Base-by-base conservation (phyloP, 2,797 vertebrate species). In the Loriculus beryllinus region DNA sequence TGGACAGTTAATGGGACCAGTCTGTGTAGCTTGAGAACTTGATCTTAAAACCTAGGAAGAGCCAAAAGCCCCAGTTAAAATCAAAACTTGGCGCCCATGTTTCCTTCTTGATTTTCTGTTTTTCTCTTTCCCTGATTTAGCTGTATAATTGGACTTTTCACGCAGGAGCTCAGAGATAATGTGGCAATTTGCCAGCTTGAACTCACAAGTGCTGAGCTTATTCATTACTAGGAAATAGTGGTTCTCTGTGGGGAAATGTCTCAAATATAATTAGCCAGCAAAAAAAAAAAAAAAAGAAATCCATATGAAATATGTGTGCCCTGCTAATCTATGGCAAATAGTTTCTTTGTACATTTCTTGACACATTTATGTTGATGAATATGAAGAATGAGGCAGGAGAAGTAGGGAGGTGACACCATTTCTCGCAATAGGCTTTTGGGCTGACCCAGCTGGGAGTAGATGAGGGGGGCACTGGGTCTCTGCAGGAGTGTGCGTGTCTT, bases 111-210 rank as follows among this genome's bases (percentile, higher is more conserved):
- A 64, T 57, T 80, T 86, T 57, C 20, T 71, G 18, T 19, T 92
- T 75, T 39, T 5, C 9, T 20, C 70, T 80, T 72, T 39, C 43
- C 52, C 6, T 45, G 12, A 12, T 72, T 72, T 88, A 95, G 87
- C 89, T 96, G 67, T 90, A 52, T 82, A 89, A 69, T 85, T 95
- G 96, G 90, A 71, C 63, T 93, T 90, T 86, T 96, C 84, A 74
- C 87, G 79, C 94, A 95, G 91, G 94, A 95, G 92, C 93, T 95
- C 94, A 94, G 82, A 97, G 89, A 93, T 95, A 96, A 96, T 92
- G 74, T 94, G 94, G 95, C 94, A 93, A 87, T 93, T 93, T 96
- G 92, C 94, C 95, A 97, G 90, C 87, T 87, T 95, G 95, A 96
- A 95, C 88, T 97, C 90, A 78, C 82, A 86, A 94, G 84, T 89